These are phyloP conservation scores for Nerophis lumbriciformis DNA, from an alignment of 2,113 vertebrate species.

Conservation along the genomic window DNA sequence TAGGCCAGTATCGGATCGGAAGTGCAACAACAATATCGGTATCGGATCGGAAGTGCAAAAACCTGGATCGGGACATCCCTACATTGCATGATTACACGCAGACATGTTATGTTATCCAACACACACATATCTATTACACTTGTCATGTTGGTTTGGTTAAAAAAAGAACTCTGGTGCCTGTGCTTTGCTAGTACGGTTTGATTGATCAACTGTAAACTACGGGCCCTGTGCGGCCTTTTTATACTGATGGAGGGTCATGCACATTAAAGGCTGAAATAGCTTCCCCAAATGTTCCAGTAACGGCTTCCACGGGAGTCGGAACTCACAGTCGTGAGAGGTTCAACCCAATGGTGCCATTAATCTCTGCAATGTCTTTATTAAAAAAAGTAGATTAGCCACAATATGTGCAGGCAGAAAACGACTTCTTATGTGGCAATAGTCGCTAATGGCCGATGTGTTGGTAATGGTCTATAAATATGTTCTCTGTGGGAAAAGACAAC, in stretches of 20 bases:
- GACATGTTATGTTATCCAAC: too few species aligned
- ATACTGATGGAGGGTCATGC: slow-evolving; percentile 3
- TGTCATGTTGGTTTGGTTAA: too few species aligned
- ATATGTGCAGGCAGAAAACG: slow-evolving; percentile 3
- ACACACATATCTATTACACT: too few species aligned
- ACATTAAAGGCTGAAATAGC: slow-evolving; percentile 26
- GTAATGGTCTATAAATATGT: slow-evolving; percentile 12
- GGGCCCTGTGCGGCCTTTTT: slow-evolving; percentile 2
- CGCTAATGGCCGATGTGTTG: slow-evolving; percentile 6
- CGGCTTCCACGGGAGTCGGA: slow-evolving; percentile 20
- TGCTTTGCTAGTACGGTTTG: too few species aligned
- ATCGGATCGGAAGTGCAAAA: too few species aligned
- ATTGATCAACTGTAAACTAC: not conserved
- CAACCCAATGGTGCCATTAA: slow-evolving; percentile 37
- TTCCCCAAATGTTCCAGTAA: slow-evolving; percentile 24
- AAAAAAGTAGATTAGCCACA: slow-evolving; percentile 44
- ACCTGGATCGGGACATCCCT: too few species aligned
- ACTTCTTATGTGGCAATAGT: slow-evolving; percentile 1
- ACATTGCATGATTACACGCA: too few species aligned
- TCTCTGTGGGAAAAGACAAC: slow-evolving; percentile 2
- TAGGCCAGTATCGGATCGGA: too few species aligned
- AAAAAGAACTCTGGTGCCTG: too few species aligned
- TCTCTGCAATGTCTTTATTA: slow-evolving; percentile 35
- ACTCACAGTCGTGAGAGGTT: slow-evolving; percentile 21
- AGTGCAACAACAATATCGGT: too few species aligned